phyloP scores from a whole-genome alignment of 1,140 invertebrate genomes.

The Harlomillsia oculata region DNA sequence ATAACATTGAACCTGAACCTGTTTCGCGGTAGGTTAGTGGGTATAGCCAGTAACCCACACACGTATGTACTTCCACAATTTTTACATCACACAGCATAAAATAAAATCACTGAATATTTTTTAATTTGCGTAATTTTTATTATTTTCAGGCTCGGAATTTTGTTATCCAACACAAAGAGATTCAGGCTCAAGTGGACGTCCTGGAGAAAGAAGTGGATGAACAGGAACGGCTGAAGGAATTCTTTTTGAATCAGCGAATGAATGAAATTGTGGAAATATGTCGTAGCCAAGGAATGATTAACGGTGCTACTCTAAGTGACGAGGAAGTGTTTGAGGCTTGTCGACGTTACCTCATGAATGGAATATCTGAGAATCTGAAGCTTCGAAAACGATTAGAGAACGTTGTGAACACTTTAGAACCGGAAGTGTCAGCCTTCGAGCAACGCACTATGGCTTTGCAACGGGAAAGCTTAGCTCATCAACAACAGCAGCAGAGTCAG shows the following conservation, averaged over 20 bases:
- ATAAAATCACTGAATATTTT: no score
- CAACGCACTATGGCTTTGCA: conserved; percentile 40
- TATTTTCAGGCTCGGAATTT: conserved; percentile 67
- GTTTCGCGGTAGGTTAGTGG: no score
- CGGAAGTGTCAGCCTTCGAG: conserved; percentile 63
- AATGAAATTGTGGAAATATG: conserved; percentile 22
- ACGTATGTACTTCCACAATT: no score
- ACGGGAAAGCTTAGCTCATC: no score
- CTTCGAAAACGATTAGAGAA: conserved; percentile 69
- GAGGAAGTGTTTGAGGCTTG: conserved; percentile 18
- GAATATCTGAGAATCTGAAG: conserved; percentile 69
- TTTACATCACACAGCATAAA: no score
- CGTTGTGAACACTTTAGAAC: conserved; percentile 63
- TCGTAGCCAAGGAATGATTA: conserved; percentile 17
- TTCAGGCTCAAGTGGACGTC: conserved; percentile 73
- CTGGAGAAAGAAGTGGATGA: conserved; percentile 64
- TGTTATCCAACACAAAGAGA: conserved; percentile 76
- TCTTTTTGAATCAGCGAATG: conserved; percentile 7
- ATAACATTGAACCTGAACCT: no score
- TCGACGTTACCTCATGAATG: conserved; percentile 38
- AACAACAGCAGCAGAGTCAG: conserved; percentile 36
- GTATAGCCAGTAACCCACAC: no score
- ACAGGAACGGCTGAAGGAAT: conserved; percentile 26
- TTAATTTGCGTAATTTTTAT: neutral
- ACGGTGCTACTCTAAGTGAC: conserved; percentile 3